Evolutionary conservation across 2,888 invertebrate species (phyloP).

Genomic region (Labia minor): DNA sequence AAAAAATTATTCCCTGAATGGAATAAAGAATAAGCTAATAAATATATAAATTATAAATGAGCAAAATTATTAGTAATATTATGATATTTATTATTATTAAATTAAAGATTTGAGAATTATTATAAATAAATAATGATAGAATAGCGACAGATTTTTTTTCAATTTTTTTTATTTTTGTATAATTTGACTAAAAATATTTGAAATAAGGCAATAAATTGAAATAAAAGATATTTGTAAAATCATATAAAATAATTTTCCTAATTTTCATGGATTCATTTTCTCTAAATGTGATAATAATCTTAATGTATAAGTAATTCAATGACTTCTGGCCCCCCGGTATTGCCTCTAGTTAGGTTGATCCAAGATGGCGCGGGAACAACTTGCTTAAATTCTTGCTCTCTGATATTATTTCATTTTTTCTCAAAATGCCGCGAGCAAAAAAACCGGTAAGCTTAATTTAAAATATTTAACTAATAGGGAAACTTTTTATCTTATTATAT

Average conservation of each 20-base stretch:
- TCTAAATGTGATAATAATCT: background rate
- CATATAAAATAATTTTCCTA: background rate
- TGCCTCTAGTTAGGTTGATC: background rate
- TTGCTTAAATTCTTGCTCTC: background rate
- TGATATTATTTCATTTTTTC: background rate
- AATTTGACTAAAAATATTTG: too few species aligned
- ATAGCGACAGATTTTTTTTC: too few species aligned
- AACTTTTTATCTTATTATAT: too few species aligned
- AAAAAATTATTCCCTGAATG: too few species aligned
- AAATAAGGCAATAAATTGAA: background rate
- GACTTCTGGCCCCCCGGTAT: background rate
- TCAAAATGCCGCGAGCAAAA: slow-evolving; percentile 37
- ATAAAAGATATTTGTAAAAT: background rate
- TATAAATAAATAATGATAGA: too few species aligned
- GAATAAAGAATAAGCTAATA: too few species aligned
- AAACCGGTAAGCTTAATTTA: slow-evolving; percentile 35
- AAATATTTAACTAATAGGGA: too few species aligned
- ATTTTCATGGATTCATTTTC: background rate
- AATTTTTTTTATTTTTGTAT: too few species aligned
- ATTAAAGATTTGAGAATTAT: too few species aligned
- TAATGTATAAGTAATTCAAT: background rate
- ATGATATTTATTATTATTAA: too few species aligned
- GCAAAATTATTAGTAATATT: too few species aligned
- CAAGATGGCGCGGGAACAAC: slow-evolving; percentile 13
- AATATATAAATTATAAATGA: too few species aligned